Base-by-base conservation (phyloP, 35 echinoderm and acorn worm genomes). In the Heliocidaris erythrogramma region DNA sequence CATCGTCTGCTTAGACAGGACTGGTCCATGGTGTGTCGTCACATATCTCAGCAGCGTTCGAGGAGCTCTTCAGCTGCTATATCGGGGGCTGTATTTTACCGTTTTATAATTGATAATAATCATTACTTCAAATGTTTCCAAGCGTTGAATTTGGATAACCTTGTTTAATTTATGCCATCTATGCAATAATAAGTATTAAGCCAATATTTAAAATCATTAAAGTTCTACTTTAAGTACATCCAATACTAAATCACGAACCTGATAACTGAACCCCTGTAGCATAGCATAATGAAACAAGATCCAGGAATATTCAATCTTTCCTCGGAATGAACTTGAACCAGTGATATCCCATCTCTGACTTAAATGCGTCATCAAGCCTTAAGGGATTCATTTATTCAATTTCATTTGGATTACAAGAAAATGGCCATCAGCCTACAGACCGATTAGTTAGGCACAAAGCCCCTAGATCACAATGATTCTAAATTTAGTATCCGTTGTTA, bases 341-440 rank as follows among this genome's bases (percentile, higher is more conserved):
- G 61, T 7, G 1, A 78, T 78, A n/a, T 17, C 27, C 65, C 65
- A 78, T 24, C 65, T n/a, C 18, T 78, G 18, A 18, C 65, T 78
- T 78, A 78, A n/a, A 78, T 78, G 27, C 65, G 65, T 78, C 65
- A 78, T 78, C 65, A 78, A 78, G 65, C 18, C 65, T 78, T 78
- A 78, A 78, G 65, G 65, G 65, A 78, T 78, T 78, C 65, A 78
- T 78, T 78, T 24, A 78, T 78, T 78, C 65, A 78, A 78, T 78
- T 78, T 27, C 65, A n/a, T 78, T 78, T n/a, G 65, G 65, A 78
- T 78, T 78, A 78, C 65, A 78, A 78, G 65, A 78, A 78, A 78
- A 78, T 78, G 65, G 65, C 65, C 65, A 78, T 18, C 65, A 24
- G 18, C 65, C 65, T 78, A 78, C n/a, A 27, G 52, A 5, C 27